These are phyloP conservation scores for Ceratina japonica DNA, from an alignment of 1,140 invertebrate genomes.

Conservation along the genomic window DNA sequence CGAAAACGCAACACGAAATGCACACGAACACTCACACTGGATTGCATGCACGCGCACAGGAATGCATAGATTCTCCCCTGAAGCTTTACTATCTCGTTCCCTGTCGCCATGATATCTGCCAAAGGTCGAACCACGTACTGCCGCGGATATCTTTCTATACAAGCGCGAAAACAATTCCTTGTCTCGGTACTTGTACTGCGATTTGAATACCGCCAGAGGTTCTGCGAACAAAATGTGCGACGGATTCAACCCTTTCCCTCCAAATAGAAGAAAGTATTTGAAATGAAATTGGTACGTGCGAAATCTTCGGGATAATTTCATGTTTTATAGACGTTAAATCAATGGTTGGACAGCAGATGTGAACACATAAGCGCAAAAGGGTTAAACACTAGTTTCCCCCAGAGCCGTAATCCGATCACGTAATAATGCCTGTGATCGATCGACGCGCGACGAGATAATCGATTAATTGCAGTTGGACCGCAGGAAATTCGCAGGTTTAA, in stretches of 20 bases:
- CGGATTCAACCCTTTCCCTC: no score
- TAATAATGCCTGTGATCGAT: constrained; percentile 38
- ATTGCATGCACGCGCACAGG: constrained; percentile 62
- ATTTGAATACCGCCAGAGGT: no score
- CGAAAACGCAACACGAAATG: constrained; percentile 20
- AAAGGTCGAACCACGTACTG: no score
- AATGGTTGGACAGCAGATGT: background rate
- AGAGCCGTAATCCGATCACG: constrained; percentile 14
- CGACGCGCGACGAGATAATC: constrained; percentile 34
- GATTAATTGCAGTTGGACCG: constrained; percentile 46
- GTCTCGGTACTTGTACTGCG: no score
- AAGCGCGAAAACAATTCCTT: no score
- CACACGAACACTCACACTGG: constrained; percentile 18
- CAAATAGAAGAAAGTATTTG: no score
- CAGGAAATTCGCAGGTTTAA: constrained; percentile 45
- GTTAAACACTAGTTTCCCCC: background rate
- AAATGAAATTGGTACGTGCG: no score
- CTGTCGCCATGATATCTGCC: background rate
- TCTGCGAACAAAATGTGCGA: no score
- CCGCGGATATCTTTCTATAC: no score
- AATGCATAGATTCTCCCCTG: constrained; percentile 34
- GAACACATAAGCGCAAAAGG: background rate
- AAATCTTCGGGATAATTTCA: no score
- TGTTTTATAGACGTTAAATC: no score
- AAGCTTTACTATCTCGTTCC: background rate